Percentiles rank a stretch among this genome's conserved stretches.
phyloP scores from a whole-genome alignment of 2,797 vertebrate genomes.

The Sciaenops ocellatus region DNA sequence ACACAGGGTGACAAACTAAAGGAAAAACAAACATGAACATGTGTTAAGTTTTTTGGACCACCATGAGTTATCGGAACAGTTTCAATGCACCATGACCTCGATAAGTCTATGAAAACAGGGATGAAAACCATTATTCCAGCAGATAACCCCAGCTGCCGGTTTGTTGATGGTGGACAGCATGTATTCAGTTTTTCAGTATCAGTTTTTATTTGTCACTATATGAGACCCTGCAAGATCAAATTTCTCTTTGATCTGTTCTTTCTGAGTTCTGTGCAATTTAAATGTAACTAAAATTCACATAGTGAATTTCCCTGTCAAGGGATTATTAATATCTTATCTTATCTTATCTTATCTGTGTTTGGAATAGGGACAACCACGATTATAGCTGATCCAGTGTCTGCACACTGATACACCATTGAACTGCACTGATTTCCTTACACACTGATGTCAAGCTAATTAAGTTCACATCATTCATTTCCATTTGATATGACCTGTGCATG shows the following conservation, averaged over 20 bases:
- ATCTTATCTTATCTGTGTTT: neutral
- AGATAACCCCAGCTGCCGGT: neutral
- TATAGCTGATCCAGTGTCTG: neutral
- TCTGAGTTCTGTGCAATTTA: neutral
- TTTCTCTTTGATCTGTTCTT: neutral
- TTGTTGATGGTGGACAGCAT: neutral
- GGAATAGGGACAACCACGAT: neutral
- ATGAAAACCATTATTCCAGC: neutral
- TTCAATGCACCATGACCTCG: too few species aligned
- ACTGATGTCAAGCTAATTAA: neutral
- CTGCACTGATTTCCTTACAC: conserved; percentile 7
- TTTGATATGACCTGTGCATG: neutral
- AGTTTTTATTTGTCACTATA: neutral
- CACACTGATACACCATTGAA: neutral
- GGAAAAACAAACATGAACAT: neutral
- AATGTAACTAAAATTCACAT: neutral
- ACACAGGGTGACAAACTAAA: neutral
- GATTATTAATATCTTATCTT: too few species aligned
- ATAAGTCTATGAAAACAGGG: too few species aligned
- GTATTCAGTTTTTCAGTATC: neutral
- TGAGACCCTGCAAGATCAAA: neutral
- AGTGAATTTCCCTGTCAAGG: too few species aligned
- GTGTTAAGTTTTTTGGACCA: neutral
- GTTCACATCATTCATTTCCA: neutral
- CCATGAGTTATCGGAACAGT: too few species aligned